phyloP scores from a whole-genome alignment of 2,888 invertebrate genomes.

The Lacanobia wlatinum region DNA sequence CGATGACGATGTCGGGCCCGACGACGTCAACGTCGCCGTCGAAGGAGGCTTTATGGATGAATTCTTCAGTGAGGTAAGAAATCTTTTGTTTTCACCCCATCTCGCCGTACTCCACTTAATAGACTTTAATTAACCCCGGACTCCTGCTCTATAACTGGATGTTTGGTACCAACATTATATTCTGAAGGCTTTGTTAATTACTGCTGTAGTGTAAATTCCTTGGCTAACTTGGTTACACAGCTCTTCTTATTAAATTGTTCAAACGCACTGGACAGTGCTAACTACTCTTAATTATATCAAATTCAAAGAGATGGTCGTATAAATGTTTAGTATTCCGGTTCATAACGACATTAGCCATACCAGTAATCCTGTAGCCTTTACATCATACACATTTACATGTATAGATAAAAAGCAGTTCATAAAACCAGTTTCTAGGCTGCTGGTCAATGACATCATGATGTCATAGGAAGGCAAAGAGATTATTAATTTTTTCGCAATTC shows the following conservation, averaged over 20 bases:
- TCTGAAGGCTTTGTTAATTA: conserved; percentile 64
- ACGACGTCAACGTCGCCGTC: conserved; percentile 98
- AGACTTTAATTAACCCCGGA: conserved; percentile 51
- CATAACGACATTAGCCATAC: conserved; percentile 5
- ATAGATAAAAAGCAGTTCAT: conserved; percentile 18
- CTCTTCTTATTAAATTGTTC: conserved; percentile 37
- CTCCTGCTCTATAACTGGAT: conserved; percentile 27
- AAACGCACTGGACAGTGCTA: conserved; percentile 6
- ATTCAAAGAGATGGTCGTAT: background rate
- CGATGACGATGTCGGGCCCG: conserved; percentile 98
- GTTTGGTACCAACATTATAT: conserved; percentile 55
- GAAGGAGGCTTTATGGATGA: conserved; percentile 99
- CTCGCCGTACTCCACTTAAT: conserved; percentile 41
- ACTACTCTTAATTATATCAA: background rate
- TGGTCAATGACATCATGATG: conserved; percentile 59
- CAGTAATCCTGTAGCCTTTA: conserved; percentile 12
- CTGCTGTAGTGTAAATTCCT: conserved; percentile 50
- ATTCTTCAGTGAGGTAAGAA: conserved; percentile 98
- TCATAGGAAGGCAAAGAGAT: conserved; percentile 36
- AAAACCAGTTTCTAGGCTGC: conserved; percentile 47
- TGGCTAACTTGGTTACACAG: conserved; percentile 40
- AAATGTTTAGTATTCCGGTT: conserved; percentile 1
- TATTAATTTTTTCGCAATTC: conserved; percentile 32
- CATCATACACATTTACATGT: conserved; percentile 20
- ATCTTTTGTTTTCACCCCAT: conserved; percentile 50